A percentile compares a stretch with the other conserved stretches of the same genome.
phyloP scores from a whole-genome alignment of 2,888 invertebrate genomes.

The Pseudococcus viburni region DNA sequence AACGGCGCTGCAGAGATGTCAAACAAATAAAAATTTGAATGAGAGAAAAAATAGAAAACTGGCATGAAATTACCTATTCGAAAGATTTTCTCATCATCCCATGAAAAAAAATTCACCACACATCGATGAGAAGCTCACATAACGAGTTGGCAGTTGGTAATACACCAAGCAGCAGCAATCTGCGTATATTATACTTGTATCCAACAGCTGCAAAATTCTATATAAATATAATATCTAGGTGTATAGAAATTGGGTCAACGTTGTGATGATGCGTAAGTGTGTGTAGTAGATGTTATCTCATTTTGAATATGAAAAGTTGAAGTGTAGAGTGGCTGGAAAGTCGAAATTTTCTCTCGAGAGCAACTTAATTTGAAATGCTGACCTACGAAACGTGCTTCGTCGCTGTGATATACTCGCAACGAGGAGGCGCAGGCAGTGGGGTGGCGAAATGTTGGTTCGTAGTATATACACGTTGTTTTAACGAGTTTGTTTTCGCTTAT shows the following conservation, averaged over 20 bases:
- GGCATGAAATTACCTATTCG: neutral
- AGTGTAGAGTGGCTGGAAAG: slow-evolving; percentile 29
- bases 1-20: too few species aligned
- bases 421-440: neutral
- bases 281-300: slow-evolving; percentile 52
- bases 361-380: slow-evolving; percentile 56
- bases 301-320: slow-evolving; percentile 51
- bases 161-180: neutral
- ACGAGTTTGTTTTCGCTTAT: slow-evolving; percentile 47
- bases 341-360: slow-evolving; percentile 54
- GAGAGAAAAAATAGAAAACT: too few species aligned
- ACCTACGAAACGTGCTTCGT: slow-evolving; percentile 54
- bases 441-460: neutral
- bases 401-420: slow-evolving; percentile 36
- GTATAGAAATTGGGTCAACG: slow-evolving; percentile 44
- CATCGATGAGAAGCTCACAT: neutral
- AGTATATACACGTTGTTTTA: neutral
- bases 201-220: neutral
- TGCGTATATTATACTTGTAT: neutral
- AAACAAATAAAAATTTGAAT: too few species aligned
- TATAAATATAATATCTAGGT: too few species aligned
- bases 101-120: neutral
- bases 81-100: neutral
- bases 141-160: neutral
- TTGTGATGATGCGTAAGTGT: slow-evolving; percentile 18